Conservation (phyloP, 2,888 invertebrate species). For the Oscheius sp. region DNA sequence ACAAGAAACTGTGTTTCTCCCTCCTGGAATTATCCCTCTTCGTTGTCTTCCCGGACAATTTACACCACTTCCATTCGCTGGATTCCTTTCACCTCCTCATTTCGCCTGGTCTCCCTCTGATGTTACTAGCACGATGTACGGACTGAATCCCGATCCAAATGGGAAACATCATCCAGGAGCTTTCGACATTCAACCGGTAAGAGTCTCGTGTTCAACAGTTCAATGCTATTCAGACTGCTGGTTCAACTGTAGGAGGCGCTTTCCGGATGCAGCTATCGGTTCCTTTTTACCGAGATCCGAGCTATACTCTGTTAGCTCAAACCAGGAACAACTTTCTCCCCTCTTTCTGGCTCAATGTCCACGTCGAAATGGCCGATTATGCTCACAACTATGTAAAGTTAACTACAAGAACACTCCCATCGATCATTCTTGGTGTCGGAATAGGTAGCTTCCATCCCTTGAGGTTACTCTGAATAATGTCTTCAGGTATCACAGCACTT, state of each 20-base stretch:
- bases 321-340: constrained; percentile 49
- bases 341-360: constrained; percentile 50
- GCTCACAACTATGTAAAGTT: constrained; percentile 52
- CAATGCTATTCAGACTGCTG: constrained; percentile 48
- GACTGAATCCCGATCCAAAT: constrained; percentile 48
- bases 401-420: constrained; percentile 47
- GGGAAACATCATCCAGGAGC: constrained; percentile 50
- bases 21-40: constrained; percentile 63
- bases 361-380: constrained; percentile 51
- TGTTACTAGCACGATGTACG: constrained; percentile 39
- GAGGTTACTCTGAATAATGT: no score
- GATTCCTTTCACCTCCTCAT: constrained; percentile 61
- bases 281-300: constrained; percentile 48
- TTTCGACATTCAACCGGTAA: constrained; percentile 61
- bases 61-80: constrained; percentile 57
- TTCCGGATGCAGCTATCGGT: constrained; percentile 61
- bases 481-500: constrained; percentile 10
- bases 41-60: constrained; percentile 61
- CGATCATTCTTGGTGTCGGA: constrained; percentile 52
- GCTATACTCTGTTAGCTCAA: constrained; percentile 37
- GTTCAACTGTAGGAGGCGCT: constrained; percentile 58
- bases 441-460: constrained; percentile 31
- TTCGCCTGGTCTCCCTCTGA: constrained; percentile 61
- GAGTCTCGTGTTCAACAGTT: background rate
- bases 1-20: constrained; percentile 50